Percentiles rank a stretch among this genome's conserved stretches.
Evolutionary conservation across 2,113 vertebrate species (phyloP).

Genomic region (Neomonachus schauinslandi): DNA sequence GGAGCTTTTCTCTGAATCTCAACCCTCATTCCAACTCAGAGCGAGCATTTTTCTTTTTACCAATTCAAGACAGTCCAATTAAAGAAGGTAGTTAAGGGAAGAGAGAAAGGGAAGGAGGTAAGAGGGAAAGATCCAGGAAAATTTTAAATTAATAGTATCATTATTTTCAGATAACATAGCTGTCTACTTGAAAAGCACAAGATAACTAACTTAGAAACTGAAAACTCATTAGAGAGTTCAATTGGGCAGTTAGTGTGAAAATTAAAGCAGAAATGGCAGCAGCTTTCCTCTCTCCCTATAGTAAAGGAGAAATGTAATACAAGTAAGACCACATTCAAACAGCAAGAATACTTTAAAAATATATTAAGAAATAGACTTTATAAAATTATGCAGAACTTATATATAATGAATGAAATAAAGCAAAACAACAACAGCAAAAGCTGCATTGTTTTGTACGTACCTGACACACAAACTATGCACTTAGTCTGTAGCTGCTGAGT

Average conservation of each 20-base stretch:
- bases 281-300: neutral
- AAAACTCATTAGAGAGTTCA: neutral
- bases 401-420: neutral
- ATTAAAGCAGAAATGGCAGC: neutral
- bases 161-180: neutral
- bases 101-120: neutral
- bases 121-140: neutral
- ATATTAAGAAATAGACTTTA: neutral
- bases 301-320: neutral
- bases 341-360: neutral
- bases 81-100: neutral
- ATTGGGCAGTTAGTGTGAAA: neutral
- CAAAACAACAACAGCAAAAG: neutral
- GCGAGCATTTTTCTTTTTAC: neutral
- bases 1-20: neutral
- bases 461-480: neutral
- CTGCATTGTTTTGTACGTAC: too few species aligned
- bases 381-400: neutral
- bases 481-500: neutral
- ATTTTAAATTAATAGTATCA: neutral
- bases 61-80: neutral
- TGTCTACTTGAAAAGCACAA: neutral
- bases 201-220: neutral
- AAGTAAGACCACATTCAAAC: neutral
- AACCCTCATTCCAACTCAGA: neutral